Base-by-base conservation (phyloP, 2,113 vertebrate species). In the Opisthocomus hoazin region DNA sequence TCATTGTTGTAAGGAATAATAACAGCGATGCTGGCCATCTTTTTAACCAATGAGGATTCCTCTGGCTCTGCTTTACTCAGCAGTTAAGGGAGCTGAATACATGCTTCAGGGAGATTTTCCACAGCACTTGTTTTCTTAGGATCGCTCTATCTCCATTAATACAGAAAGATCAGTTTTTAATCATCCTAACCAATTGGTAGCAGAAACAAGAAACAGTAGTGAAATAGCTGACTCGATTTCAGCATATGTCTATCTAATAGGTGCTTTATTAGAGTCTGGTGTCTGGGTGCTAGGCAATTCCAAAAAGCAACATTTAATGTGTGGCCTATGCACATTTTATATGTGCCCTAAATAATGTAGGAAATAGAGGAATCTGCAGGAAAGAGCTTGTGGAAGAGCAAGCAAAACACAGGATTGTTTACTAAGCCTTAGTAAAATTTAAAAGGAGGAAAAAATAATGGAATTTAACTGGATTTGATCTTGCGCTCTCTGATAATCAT, bases 391-490 rank as follows among this genome's bases (percentile, higher is more conserved):
- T 85, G 57, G 51, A 64, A 90, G 34, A 69, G 21, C 4, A 9
- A 77, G 26, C 8, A 53, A 56, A 83, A 23, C 23, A 41, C 21
- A 34, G 10, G 12, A 21, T 10, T 51, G 14, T 48, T 80, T 51
- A 37, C 73, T 53, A 39, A 86, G 4, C 30, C n/a, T 68, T 16
- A 73, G 24, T 24, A 66, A 46, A 76, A 82, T 23, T 5, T 65
- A 86, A 66, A 60, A 2, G 10, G 17, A 57, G 7, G 3, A 11
- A n/a, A 37, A 37, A 83, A 45, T 0, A 1, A 0, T 18, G 15
- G 51, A 76, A 46, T 57, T 82, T n/a, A 57, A 15, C 26, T 37
- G 32, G 7, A 36, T 78, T 34, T 84, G 20, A 53, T 46, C 26
- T n/a, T 60, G 26, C 46, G 10, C 29, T 56, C 30, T 64, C 15